Conservation (phyloP, 2,113 vertebrate genomes). For the Acinonyx jubatus region DNA sequence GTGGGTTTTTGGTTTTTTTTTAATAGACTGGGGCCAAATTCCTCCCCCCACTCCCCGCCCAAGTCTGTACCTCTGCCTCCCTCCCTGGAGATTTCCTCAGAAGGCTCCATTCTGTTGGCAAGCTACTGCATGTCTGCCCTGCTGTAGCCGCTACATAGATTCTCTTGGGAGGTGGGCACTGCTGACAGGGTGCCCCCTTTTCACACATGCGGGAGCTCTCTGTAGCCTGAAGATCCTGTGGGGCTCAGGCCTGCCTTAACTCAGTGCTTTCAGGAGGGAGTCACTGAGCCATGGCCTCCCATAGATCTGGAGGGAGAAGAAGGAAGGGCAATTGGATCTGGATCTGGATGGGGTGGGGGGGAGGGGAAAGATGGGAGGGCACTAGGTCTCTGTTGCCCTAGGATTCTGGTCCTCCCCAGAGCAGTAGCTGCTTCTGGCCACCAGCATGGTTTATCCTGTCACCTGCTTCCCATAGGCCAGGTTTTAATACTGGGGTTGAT, state of each 20-base stretch:
- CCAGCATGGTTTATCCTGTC: not conserved
- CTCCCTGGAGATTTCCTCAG: constrained; percentile 24
- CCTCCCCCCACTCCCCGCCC: constrained; percentile 32
- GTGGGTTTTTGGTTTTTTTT: not conserved
- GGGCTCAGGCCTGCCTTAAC: not conserved
- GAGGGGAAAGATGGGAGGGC: not conserved
- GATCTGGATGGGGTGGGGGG: not conserved
- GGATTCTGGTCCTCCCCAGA: not conserved
- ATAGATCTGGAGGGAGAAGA: not conserved
- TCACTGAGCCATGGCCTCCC: not conserved
- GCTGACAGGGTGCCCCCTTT: not conserved
- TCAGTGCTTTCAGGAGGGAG: not conserved
- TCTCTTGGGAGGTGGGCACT: not conserved
- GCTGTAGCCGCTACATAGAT: not conserved
- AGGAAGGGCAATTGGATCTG: not conserved
- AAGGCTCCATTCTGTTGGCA: not conserved
- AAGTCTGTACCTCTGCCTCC: not conserved
- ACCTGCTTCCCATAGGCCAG: not conserved
- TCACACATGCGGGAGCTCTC: not conserved
- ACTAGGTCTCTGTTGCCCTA: not conserved
- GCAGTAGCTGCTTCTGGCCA: not conserved
- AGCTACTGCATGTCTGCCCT: not conserved
- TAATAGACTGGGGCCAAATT: constrained; percentile 67
- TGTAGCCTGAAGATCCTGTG: not conserved
- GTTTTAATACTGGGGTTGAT: not conserved